phyloP scores from a whole-genome alignment of 2,797 vertebrate genomes.

The Poecilia velifera region DNA sequence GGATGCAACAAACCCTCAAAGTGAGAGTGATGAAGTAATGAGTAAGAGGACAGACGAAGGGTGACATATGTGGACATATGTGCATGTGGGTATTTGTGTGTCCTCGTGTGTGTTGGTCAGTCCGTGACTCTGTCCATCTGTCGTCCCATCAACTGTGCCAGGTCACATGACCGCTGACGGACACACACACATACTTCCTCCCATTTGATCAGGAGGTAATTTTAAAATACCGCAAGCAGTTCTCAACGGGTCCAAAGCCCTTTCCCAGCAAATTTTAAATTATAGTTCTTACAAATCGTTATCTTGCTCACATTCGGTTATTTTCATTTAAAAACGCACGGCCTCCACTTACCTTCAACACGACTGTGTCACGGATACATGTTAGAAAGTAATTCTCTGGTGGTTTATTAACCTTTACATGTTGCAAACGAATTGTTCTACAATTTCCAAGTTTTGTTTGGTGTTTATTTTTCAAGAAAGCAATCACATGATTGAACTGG shows the following conservation, averaged over 20 bases:
- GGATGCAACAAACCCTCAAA: conserved; percentile 47
- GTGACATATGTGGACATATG: conserved; percentile 40
- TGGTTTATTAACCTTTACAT: background rate
- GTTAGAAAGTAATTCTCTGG: background rate
- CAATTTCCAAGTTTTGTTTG: background rate
- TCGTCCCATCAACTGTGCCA: conserved; percentile 42
- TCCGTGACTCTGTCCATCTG: conserved; percentile 63
- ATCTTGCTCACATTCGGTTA: background rate
- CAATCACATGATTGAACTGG: background rate
- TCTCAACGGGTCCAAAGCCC: too few relatives aligned
- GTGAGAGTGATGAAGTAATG: conserved; percentile 65
- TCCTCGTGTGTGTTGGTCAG: conserved; percentile 44
- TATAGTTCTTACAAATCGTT: too few relatives aligned
- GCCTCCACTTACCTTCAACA: background rate
- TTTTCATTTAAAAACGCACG: background rate
- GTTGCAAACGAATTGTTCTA: background rate
- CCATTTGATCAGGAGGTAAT: conserved; percentile 15
- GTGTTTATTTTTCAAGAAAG: background rate
- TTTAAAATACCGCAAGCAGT: background rate
- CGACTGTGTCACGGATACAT: background rate
- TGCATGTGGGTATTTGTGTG: conserved; percentile 36
- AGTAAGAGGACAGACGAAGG: conserved; percentile 56
- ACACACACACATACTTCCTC: conserved; percentile 20
- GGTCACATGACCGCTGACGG: conserved; percentile 46
- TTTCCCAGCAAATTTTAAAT: too few relatives aligned